Evolutionary conservation across 1,140 invertebrate genomes (phyloP).

Genomic region (Protaetia brevitarsis): DNA sequence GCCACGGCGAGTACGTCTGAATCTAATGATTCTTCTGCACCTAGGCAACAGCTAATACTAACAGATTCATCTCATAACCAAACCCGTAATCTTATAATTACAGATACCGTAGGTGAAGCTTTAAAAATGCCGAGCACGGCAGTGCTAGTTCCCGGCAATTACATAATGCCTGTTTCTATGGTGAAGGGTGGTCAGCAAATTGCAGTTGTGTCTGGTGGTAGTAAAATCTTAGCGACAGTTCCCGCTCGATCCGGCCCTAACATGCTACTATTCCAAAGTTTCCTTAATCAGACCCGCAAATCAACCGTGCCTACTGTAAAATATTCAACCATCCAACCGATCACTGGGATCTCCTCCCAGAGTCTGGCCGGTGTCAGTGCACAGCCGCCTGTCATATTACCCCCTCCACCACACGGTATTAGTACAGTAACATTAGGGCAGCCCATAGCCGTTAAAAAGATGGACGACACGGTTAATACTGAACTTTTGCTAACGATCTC

Average conservation of each 20-base stretch:
- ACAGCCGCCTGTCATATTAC: slow-evolving; percentile 43
- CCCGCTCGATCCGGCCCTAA: slow-evolving; percentile 57
- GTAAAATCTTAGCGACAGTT: slow-evolving; percentile 62
- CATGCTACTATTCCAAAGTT: slow-evolving; percentile 55
- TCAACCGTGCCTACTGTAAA: slow-evolving; percentile 51
- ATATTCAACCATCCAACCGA: slow-evolving; percentile 50
- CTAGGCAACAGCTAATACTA: slow-evolving; percentile 43
- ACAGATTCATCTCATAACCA: slow-evolving; percentile 39
- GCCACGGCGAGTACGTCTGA: slow-evolving; percentile 40
- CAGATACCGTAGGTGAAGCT: slow-evolving; percentile 55
- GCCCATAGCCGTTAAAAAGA: slow-evolving; percentile 45
- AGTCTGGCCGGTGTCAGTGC: slow-evolving; percentile 40
- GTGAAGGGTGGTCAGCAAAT: slow-evolving; percentile 68
- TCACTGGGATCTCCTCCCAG: slow-evolving; percentile 47
- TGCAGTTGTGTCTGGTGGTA: slow-evolving; percentile 65
- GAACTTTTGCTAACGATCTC: slow-evolving; percentile 45
- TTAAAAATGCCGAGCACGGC: slow-evolving; percentile 58
- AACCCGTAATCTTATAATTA: slow-evolving; percentile 57
- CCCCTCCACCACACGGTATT: slow-evolving; percentile 39
- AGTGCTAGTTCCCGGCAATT: slow-evolving; percentile 65
- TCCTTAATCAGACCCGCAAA: slow-evolving; percentile 53
- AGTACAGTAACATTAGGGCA: slow-evolving; percentile 44
- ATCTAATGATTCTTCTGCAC: slow-evolving; percentile 38
- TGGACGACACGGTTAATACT: slow-evolving; percentile 39
- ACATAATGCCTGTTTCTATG: slow-evolving; percentile 66